Conservation (phyloP, 2,113 vertebrate genomes). For the Stomatorhinus ivindoensis region DNA sequence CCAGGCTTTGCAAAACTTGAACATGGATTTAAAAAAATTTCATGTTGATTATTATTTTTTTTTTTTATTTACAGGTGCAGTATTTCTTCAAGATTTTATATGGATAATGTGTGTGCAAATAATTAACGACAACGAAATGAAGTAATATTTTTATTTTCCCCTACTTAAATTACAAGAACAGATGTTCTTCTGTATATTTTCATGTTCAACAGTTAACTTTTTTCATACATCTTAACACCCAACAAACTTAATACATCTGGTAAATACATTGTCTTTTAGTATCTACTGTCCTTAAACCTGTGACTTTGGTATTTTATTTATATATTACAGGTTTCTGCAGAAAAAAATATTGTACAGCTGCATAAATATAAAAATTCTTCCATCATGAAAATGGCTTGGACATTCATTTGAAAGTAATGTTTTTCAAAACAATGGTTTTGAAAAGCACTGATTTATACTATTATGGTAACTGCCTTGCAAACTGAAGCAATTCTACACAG, state of each 20-base stretch:
- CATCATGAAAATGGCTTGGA: conserved; percentile 82
- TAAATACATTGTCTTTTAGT: conserved; percentile 74
- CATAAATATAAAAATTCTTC: conserved; percentile 94
- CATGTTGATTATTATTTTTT: not conserved
- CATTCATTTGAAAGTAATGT: conserved; percentile 75
- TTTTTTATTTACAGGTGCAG: conserved; percentile 58
- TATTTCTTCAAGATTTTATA: conserved; percentile 78
- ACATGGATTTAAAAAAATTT: not conserved
- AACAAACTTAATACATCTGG: conserved; percentile 65
- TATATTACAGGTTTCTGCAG: conserved; percentile 90
- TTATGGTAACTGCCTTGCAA: conserved; percentile 48
- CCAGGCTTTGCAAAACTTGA: not conserved
- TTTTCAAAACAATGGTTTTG: conserved; percentile 51
- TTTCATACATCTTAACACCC: conserved; percentile 60
- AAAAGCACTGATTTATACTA: conserved; percentile 50
- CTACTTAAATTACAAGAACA: conserved; percentile 74
- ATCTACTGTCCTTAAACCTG: conserved; percentile 71
- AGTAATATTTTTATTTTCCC: conserved; percentile 50
- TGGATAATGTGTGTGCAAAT: conserved; percentile 16
- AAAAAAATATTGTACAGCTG: conserved; percentile 94
- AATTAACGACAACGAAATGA: conserved; percentile 2
- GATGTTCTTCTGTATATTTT: conserved; percentile 63
- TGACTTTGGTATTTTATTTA: conserved; percentile 95
- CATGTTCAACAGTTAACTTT: conserved; percentile 71
- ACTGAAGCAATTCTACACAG: conserved; percentile 49